These are phyloP conservation scores for Eucidaris tribuloides DNA, from an alignment of 35 echinoderm and acorn worm genomes.

Conservation along the genomic window DNA sequence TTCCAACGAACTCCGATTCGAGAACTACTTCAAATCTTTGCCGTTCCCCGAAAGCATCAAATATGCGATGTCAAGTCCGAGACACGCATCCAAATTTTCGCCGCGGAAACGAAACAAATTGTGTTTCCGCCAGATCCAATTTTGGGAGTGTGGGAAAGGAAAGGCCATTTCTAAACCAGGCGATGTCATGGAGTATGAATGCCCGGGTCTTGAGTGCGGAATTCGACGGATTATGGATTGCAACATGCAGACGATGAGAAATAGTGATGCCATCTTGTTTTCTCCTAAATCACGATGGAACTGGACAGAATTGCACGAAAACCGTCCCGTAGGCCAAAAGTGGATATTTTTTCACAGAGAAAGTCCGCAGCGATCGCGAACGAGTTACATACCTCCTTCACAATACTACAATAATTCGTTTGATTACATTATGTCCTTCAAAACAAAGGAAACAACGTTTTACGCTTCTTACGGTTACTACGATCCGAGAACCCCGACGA, in stretches of 20 bases:
- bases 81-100: too few relatives aligned
- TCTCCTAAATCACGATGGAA: background rate
- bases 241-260: background rate
- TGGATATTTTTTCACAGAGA: background rate
- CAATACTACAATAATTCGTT: background rate
- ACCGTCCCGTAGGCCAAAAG: background rate
- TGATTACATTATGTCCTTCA: conserved; percentile 16
- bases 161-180: background rate
- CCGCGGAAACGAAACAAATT: too few relatives aligned
- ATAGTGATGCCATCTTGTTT: conserved; percentile 2
- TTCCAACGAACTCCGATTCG: too few relatives aligned
- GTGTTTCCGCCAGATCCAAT: background rate
- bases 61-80: too few relatives aligned
- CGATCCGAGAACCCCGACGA: too few relatives aligned
- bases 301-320: background rate
- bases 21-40: too few relatives aligned
- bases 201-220: background rate
- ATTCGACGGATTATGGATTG: background rate
- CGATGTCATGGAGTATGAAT: background rate
- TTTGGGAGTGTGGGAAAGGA: too few relatives aligned
- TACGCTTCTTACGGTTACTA: too few relatives aligned
- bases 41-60: too few relatives aligned
- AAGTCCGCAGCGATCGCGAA: background rate
- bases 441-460: background rate
- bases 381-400: background rate